phyloP scores from a whole-genome alignment of 2,888 invertebrate species.

The Dryococelus australis region DNA sequence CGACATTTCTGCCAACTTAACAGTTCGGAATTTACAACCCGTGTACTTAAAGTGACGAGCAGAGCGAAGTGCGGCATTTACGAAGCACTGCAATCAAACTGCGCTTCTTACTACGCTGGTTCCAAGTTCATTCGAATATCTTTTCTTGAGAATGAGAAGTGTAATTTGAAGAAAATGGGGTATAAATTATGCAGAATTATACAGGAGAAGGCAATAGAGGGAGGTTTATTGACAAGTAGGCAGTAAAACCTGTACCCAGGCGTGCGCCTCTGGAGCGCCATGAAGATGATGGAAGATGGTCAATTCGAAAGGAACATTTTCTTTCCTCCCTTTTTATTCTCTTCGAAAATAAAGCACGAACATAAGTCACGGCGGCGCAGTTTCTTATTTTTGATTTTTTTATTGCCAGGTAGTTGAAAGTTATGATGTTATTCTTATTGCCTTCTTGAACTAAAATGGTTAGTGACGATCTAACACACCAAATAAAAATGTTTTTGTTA shows the following conservation, averaged over 20 bases:
- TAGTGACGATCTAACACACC: no score
- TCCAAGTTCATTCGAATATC: not conserved
- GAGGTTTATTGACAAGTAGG: constrained; percentile 1
- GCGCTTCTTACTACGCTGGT: not conserved
- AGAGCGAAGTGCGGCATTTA: no score
- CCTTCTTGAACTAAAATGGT: no score
- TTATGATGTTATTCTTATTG: no score
- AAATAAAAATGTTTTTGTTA: no score
- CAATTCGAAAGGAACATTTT: not conserved
- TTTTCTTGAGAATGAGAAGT: not conserved
- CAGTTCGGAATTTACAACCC: no score
- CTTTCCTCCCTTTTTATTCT: not conserved
- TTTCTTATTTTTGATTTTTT: no score
- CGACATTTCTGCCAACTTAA: no score
- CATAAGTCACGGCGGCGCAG: no score
- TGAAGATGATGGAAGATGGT: not conserved
- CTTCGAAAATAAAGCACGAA: not conserved
- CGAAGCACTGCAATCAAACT: no score
- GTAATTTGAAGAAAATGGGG: not conserved
- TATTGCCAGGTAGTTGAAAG: no score
- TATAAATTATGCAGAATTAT: not conserved
- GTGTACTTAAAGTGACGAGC: no score
- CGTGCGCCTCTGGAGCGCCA: not conserved
- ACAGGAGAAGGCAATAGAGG: not conserved
- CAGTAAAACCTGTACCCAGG: not conserved